phyloP scores from a whole-genome alignment of 2,113 vertebrate species.

The Macrotis lagotis region DNA sequence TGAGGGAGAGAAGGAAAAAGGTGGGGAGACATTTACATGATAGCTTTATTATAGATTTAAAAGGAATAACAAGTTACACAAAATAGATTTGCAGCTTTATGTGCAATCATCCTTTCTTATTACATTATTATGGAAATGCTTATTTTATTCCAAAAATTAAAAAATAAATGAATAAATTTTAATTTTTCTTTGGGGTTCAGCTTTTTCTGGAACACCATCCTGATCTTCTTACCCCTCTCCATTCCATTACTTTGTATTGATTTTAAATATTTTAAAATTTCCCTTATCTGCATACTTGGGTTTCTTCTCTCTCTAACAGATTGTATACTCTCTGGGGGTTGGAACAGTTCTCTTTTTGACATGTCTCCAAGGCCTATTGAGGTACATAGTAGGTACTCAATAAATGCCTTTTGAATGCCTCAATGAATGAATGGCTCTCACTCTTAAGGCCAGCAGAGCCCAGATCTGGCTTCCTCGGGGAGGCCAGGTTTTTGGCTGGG shows the following conservation, averaged over 20 bases:
- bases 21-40: no score
- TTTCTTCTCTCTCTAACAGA: background rate
- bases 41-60: no score
- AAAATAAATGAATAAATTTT: no score
- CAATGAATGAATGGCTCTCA: background rate
- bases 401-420: background rate
- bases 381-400: background rate
- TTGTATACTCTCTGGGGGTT: background rate
- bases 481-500: background rate
- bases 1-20: background rate
- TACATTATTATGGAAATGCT: no score
- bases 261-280: background rate
- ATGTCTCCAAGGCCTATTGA: background rate
- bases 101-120: no score
- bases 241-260: background rate
- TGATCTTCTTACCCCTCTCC: background rate
- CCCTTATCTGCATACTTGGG: background rate
- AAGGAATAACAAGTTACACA: no score
- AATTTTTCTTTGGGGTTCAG: background rate
- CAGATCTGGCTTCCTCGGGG: background rate
- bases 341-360: background rate
- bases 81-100: no score
- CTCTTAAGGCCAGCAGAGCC: background rate
- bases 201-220: background rate
- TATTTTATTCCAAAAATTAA: no score